A percentile compares a stretch with the other conserved stretches of the same genome.
Conservation (phyloP, 2,113 vertebrate species). For the Seriola quinqueradiata region DNA sequence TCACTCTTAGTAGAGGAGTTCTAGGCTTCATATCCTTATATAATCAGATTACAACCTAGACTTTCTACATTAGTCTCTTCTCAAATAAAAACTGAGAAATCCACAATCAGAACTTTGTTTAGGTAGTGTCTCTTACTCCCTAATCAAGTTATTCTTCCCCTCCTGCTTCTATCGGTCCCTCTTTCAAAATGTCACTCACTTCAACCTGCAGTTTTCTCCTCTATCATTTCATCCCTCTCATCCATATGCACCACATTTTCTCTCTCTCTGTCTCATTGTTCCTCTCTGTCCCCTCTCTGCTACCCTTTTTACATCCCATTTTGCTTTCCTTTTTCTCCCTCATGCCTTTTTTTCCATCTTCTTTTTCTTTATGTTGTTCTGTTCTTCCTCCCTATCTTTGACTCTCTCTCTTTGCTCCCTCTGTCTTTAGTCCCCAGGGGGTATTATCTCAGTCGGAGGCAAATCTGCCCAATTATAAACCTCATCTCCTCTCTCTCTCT, state of each 20-base stretch:
- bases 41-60: conserved; percentile 51
- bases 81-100: conserved; percentile 36
- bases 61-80: conserved; percentile 27
- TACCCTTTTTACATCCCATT: conserved; percentile 62
- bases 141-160: conserved; percentile 28
- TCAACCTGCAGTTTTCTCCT: conserved; percentile 48
- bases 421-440: conserved; percentile 77
- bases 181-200: conserved; percentile 54
- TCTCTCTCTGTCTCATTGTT: conserved; percentile 38
- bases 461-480: conserved; percentile 88
- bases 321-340: conserved; percentile 55
- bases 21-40: conserved; percentile 17
- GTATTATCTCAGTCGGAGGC: conserved; percentile 84
- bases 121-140: conserved; percentile 2
- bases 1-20: conserved; percentile 28
- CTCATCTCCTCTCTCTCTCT: conserved; percentile 74
- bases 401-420: conserved; percentile 63
- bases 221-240: conserved; percentile 37
- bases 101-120: conserved; percentile 50
- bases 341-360: conserved; percentile 38
- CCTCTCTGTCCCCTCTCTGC: conserved; percentile 58
- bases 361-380: conserved; percentile 53
- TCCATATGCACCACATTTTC: conserved; percentile 43
- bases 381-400: conserved; percentile 57
- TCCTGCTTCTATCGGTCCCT: conserved; percentile 7